Conservation (phyloP, 2,888 invertebrate species). For the Melanostoma scalare region DNA sequence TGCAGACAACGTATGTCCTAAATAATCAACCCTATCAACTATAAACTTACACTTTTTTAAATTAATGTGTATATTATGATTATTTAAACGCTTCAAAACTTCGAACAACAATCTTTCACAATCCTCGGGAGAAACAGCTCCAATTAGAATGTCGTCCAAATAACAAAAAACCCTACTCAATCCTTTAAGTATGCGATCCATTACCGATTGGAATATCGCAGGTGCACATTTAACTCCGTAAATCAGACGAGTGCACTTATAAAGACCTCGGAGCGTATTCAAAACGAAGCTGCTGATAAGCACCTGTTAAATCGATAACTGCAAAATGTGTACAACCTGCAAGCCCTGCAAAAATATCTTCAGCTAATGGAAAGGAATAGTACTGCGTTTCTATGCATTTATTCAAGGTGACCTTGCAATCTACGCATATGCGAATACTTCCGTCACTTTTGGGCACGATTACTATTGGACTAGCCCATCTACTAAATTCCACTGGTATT, state of each 20-base stretch:
- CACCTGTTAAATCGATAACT: constrained; percentile 2
- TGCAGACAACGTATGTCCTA: constrained; percentile 16
- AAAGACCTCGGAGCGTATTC: neutral
- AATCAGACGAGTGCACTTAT: neutral
- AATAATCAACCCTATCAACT: constrained; percentile 4
- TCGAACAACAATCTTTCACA: neutral
- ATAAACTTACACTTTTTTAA: neutral
- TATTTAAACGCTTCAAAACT: neutral
- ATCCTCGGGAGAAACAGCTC: neutral
- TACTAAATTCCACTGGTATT: constrained; percentile 42
- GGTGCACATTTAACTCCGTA: constrained; percentile 8
- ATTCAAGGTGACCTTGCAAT: constrained; percentile 67
- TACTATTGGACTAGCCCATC: constrained; percentile 66
- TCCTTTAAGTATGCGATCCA: constrained; percentile 19
- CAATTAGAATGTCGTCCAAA: constrained; percentile 19
- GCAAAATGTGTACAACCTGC: neutral
- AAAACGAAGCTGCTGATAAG: constrained; percentile 12
- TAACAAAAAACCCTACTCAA: constrained; percentile 12
- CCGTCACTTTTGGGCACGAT: neutral
- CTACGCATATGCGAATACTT: constrained; percentile 1
- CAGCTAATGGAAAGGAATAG: constrained; percentile 28
- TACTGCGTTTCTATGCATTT: constrained; percentile 35
- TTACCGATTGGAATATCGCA: constrained; percentile 6
- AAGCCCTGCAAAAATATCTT: constrained; percentile 14
- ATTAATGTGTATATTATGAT: constrained; percentile 6